phyloP scores from a whole-genome alignment of 2,888 invertebrate genomes.

The Thereva unica region DNA sequence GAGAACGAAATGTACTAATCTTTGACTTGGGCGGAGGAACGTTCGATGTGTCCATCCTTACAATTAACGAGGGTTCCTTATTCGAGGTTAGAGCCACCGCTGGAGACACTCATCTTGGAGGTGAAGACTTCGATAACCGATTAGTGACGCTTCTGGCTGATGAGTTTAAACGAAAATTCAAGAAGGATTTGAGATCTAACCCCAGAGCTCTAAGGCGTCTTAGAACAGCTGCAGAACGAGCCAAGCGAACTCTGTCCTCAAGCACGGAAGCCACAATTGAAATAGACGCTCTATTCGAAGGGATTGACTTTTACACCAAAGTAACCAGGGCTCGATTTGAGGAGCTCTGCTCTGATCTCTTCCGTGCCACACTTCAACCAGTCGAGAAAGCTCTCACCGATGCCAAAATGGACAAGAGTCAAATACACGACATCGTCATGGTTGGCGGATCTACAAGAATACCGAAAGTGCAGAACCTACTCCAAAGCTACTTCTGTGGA shows the following conservation, averaged over 20 bases:
- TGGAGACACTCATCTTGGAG: constrained; percentile 89
- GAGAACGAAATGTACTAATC: constrained; percentile 78
- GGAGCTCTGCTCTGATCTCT: too few species aligned
- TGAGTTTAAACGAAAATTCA: constrained; percentile 78
- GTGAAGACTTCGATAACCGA: constrained; percentile 85
- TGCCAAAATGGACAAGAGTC: too few species aligned
- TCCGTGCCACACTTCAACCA: too few species aligned
- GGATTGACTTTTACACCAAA: constrained; percentile 70
- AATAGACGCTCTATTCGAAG: constrained; percentile 73
- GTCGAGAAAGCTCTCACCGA: too few species aligned
- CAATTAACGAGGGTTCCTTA: constrained; percentile 82
- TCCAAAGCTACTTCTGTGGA: constrained; percentile 73
- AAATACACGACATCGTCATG: constrained; percentile 75
- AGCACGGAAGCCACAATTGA: constrained; percentile 74
- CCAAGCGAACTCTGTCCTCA: constrained; percentile 73
- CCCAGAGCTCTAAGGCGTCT: constrained; percentile 66
- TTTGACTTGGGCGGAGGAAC: constrained; percentile 70
- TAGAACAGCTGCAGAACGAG: constrained; percentile 73
- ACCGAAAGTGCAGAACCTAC: constrained; percentile 72
- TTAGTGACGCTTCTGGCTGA: constrained; percentile 83
- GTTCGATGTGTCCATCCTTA: constrained; percentile 90
- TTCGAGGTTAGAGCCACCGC: constrained; percentile 92
- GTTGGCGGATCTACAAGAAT: constrained; percentile 78
- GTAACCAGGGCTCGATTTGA: constrained; percentile 73
- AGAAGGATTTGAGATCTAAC: constrained; percentile 67